Evolutionary conservation across 1,140 invertebrate species (phyloP).

Genomic region (Cephus cinctus): DNA sequence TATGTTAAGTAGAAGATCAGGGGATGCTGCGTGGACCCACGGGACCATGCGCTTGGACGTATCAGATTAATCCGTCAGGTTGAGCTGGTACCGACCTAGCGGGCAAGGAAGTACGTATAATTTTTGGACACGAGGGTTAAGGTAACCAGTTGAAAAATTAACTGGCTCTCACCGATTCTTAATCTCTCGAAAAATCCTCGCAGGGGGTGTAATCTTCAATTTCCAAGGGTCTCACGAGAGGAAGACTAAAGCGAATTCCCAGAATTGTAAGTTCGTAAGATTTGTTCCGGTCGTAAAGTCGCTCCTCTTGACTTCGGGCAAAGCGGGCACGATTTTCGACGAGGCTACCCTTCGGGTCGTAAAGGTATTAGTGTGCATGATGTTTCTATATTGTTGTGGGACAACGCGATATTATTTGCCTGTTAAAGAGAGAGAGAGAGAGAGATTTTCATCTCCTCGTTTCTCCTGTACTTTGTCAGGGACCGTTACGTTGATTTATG

Average conservation of each 20-base stretch:
- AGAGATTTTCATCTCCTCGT: slow-evolving; percentile 4
- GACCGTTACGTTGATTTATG: background rate
- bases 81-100: too few species aligned
- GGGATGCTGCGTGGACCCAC: too few species aligned
- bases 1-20: slow-evolving; percentile 16
- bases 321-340: too few species aligned
- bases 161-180: background rate
- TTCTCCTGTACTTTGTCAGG: background rate
- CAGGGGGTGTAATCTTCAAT: background rate
- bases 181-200: background rate
- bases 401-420: slow-evolving; percentile 33
- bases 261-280: slow-evolving; percentile 17
- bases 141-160: too few species aligned
- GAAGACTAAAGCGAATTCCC: slow-evolving; percentile 7
- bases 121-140: too few species aligned
- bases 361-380: slow-evolving; percentile 31
- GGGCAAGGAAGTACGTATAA: too few species aligned
- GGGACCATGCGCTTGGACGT: too few species aligned
- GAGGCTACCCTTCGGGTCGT: slow-evolving; percentile 17
- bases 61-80: too few species aligned
- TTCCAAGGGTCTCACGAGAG: background rate
- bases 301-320: slow-evolving; percentile 4
- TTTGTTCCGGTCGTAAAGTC: slow-evolving; percentile 23
- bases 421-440: slow-evolving; percentile 20
- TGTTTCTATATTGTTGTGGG: slow-evolving; percentile 26